Percentiles rank a stretch among this genome's conserved stretches.
phyloP scores from a whole-genome alignment of 1,140 invertebrate genomes.

The Macrobrachium nipponense region DNA sequence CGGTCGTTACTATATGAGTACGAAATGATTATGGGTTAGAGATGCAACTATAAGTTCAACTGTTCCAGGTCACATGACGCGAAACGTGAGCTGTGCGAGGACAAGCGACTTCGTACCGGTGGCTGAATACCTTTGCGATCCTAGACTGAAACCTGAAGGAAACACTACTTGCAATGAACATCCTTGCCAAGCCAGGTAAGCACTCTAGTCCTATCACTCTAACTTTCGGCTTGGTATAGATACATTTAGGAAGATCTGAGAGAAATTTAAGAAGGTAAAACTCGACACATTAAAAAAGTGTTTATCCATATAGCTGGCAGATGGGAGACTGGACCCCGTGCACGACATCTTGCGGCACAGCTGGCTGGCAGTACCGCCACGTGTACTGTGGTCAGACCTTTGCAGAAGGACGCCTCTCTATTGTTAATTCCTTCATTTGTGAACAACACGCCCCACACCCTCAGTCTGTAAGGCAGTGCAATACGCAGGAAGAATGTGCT shows the following conservation, averaged over 20 bases:
- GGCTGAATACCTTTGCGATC: constrained; percentile 83
- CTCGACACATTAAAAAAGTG: too few species aligned
- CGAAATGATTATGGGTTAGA: neutral
- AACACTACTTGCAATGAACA: constrained; percentile 80
- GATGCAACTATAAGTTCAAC: neutral
- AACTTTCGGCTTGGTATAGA: constrained; percentile 10
- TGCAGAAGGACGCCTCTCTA: constrained; percentile 74
- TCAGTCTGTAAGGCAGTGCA: constrained; percentile 78
- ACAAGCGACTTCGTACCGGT: constrained; percentile 75
- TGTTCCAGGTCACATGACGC: constrained; percentile 77
- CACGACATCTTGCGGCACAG: constrained; percentile 78
- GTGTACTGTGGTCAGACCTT: constrained; percentile 82
- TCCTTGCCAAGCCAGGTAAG: constrained; percentile 78
- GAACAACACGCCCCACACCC: constrained; percentile 80
- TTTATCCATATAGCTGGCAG: constrained; percentile 75
- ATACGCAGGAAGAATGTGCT: constrained; percentile 81
- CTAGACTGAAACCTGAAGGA: constrained; percentile 75
- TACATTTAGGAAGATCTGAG: neutral
- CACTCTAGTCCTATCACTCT: neutral
- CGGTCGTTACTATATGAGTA: neutral
- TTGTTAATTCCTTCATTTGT: constrained; percentile 83
- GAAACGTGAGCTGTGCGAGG: constrained; percentile 72
- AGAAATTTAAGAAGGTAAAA: too few species aligned
- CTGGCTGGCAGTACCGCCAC: constrained; percentile 74
- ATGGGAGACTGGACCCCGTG: constrained; percentile 86